Conservation (phyloP, 1,140 invertebrate species). For the Cherax destructor region DNA sequence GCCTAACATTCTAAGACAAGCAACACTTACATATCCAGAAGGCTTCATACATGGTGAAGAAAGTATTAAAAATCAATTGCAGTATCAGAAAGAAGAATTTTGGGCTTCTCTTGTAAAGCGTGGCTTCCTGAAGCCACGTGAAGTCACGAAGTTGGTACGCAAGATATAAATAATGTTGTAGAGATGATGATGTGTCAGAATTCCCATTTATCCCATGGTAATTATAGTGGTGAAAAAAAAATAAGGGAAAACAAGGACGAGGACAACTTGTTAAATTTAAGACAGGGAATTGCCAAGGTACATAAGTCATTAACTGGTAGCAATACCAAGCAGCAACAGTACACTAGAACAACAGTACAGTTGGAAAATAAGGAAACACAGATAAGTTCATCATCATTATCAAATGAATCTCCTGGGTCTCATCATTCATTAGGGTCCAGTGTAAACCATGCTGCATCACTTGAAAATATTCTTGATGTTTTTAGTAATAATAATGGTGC, state of each 20-base stretch:
- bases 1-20: background rate
- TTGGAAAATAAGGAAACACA: background rate
- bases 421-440: background rate
- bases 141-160: background rate
- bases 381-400: background rate
- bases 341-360: background rate
- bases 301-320: background rate
- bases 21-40: background rate
- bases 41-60: background rate
- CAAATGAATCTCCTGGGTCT: background rate
- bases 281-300: background rate
- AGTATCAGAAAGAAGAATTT: constrained; percentile 1
- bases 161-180: background rate
- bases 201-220: background rate
- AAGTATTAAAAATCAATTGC: background rate
- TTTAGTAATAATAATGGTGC: background rate
- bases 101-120: background rate
- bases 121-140: background rate
- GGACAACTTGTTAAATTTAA: background rate
- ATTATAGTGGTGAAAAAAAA: background rate
- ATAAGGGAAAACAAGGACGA: background rate
- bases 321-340: background rate
- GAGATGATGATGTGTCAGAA: background rate
- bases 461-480: background rate
- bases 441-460: background rate